Conservation (phyloP, 2,113 vertebrate genomes). For the Turdus rufiventris region DNA sequence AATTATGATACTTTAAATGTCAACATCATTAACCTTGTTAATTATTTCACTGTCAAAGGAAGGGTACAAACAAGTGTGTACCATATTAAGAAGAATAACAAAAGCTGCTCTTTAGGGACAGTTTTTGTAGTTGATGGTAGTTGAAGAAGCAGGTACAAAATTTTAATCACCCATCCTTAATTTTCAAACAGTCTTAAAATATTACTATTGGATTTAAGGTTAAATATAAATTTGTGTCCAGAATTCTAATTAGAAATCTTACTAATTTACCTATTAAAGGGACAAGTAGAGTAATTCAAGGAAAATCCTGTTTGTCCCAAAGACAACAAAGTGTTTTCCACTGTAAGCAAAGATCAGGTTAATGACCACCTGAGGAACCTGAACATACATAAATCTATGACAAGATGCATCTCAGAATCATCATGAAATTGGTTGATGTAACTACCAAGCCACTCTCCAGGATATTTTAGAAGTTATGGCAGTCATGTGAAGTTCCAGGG, state of each 20-base stretch:
- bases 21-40: background rate
- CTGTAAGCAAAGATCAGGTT: background rate
- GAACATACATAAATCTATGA: background rate
- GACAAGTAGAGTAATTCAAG: background rate
- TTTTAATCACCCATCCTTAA: background rate
- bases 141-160: background rate
- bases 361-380: background rate
- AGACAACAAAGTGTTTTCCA: background rate
- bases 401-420: background rate
- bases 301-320: background rate
- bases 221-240: background rate
- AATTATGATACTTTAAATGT: background rate
- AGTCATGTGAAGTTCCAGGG: background rate
- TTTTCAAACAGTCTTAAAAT: background rate
- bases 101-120: background rate
- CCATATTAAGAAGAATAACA: background rate
- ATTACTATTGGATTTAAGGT: background rate
- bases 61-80: background rate
- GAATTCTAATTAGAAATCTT: background rate
- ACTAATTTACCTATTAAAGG: background rate
- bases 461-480: background rate
- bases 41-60: background rate
- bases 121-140: background rate
- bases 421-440: background rate
- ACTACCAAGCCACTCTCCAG: background rate